These are phyloP conservation scores for Drosophila incognita DNA, from an alignment of 2,888 invertebrate genomes.

Conservation along the genomic window DNA sequence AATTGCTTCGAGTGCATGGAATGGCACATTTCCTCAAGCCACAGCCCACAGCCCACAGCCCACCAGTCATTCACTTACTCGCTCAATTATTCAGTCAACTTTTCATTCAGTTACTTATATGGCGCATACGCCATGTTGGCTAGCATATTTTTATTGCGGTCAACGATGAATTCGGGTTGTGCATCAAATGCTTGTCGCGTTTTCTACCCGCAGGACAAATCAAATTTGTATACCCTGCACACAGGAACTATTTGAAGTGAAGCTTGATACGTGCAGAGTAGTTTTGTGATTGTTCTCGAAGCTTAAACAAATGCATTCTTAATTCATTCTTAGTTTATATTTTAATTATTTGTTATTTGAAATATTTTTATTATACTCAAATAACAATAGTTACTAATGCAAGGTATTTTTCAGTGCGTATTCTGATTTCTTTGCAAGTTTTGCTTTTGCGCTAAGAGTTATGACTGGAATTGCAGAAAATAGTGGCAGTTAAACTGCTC, in stretches of 20 bases:
- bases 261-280: neutral
- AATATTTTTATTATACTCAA: neutral
- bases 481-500: conserved; percentile 22
- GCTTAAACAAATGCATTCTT: neutral
- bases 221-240: conserved; percentile 24
- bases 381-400: neutral
- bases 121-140: conserved; percentile 72
- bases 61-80: neutral
- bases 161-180: conserved; percentile 62
- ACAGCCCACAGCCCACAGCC: conserved; percentile 28
- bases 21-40: conserved; percentile 55
- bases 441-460: conserved; percentile 15
- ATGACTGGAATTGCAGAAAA: conserved; percentile 22
- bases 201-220: conserved; percentile 9
- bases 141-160: conserved; percentile 69
- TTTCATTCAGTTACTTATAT: conserved; percentile 75
- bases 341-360: neutral
- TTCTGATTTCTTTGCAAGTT: neutral
- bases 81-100: conserved; percentile 31
- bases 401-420: neutral
- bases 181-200: conserved; percentile 48
- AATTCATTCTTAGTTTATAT: neutral
- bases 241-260: neutral
- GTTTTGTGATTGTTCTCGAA: neutral
- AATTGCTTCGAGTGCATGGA: conserved; percentile 71